These are phyloP conservation scores for Stomatorhinus walkeri DNA, from an alignment of 2,797 vertebrate genomes.

Conservation along the genomic window DNA sequence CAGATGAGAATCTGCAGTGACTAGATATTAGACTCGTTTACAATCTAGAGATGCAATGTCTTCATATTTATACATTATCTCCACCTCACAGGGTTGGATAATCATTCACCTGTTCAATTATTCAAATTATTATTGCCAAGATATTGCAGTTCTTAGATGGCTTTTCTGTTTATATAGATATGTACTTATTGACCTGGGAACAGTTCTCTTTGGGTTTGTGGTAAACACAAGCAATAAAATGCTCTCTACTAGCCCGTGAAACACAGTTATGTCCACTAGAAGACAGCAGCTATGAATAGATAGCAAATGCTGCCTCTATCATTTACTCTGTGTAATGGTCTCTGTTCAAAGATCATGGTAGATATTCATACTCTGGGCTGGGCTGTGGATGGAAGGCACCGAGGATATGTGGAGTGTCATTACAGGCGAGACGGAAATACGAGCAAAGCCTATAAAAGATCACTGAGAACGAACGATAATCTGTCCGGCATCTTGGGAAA, in stretches of 20 bases:
- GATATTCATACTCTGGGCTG: not conserved
- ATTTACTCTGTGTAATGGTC: not conserved
- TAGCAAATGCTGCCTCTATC: not conserved
- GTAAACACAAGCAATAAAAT: not conserved
- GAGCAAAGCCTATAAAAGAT: not conserved
- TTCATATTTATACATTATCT: not conserved
- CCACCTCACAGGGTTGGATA: not conserved
- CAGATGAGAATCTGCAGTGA: not conserved
- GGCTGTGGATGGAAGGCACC: not conserved
- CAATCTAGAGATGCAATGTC: not conserved
- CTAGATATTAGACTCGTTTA: not conserved
- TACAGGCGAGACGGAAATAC: not conserved
- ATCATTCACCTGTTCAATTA: not conserved
- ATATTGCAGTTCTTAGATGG: not conserved
- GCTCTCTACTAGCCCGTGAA: not conserved
- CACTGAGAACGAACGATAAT: not conserved
- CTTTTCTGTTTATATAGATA: not conserved
- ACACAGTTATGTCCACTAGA: not conserved
- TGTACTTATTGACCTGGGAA: not conserved
- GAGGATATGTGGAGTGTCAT: not conserved
- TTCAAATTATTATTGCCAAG: constrained; percentile 12
- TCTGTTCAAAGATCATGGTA: not conserved
- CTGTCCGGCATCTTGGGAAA: not conserved
- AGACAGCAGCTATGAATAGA: not conserved
- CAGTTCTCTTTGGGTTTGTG: not conserved